Evolutionary conservation across 2,113 vertebrate genomes (phyloP).

Genomic region (Dromas ardeola): DNA sequence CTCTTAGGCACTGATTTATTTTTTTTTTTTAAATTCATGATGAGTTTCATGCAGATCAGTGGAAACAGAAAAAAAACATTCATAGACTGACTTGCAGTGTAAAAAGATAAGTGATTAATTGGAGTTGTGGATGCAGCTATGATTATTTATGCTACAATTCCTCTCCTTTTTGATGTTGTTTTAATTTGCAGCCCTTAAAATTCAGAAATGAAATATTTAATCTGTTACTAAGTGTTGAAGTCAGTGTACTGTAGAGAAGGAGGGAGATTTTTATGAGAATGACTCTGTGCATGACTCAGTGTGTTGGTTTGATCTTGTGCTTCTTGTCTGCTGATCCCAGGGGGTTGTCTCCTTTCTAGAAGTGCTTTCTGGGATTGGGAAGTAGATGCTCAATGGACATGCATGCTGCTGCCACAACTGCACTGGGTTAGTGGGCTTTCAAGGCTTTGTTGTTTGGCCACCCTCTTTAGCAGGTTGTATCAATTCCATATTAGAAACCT

Average conservation of each 20-base stretch:
- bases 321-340: background rate
- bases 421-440: background rate
- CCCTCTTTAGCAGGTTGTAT: background rate
- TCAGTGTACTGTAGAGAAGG: background rate
- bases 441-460: background rate
- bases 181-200: background rate
- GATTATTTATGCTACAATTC: background rate
- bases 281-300: background rate
- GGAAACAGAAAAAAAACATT: background rate
- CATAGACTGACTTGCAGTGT: background rate
- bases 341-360: background rate
- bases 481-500: background rate
- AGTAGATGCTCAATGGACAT: background rate
- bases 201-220: background rate
- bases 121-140: background rate
- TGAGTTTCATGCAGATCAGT: background rate
- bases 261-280: background rate
- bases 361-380: background rate
- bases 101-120: background rate
- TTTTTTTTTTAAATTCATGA: background rate
- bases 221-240: background rate
- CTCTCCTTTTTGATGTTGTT: background rate
- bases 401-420: background rate
- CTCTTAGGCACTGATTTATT: background rate
- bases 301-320: background rate